A percentile compares a stretch with the other conserved stretches of the same genome.
Conservation (phyloP, 2,113 vertebrate species). For the Chionis minor region DNA sequence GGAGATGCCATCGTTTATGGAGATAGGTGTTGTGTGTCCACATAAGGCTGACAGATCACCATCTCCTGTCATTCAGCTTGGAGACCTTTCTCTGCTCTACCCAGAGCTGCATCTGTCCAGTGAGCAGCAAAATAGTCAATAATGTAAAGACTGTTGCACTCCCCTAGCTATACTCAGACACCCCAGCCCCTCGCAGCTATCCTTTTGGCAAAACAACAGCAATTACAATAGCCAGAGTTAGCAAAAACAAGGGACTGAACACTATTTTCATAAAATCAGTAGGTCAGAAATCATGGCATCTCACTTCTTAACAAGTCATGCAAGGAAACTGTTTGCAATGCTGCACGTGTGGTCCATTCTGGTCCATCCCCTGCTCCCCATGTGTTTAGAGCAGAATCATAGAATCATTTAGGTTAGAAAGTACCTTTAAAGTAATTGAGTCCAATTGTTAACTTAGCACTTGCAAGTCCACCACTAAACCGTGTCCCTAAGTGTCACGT, state of each 20-base stretch:
- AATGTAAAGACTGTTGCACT: no score
- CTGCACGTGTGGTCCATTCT: background rate
- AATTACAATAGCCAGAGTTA: background rate
- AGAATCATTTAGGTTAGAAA: background rate
- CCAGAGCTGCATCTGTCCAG: rapidly evolving
- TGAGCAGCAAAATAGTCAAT: rapidly evolving
- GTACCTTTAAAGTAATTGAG: background rate
- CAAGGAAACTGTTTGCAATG: background rate
- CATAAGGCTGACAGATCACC: rapidly evolving
- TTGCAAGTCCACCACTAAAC: background rate
- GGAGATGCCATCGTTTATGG: background rate
- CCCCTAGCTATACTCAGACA: background rate
- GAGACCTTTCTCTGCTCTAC: background rate
- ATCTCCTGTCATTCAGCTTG: background rate
- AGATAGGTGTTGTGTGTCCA: background rate
- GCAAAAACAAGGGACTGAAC: background rate
- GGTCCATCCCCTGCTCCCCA: rapidly evolving
- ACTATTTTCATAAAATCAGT: background rate
- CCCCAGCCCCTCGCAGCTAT: rapidly evolving
- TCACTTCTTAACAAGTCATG: background rate
- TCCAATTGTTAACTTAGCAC: background rate
- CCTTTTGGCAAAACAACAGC: background rate
- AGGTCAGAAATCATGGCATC: background rate
- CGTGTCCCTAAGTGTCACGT: background rate
- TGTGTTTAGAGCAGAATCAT: background rate